These are phyloP conservation scores for Drosophila austrosaltans DNA, from an alignment of 2,888 invertebrate species.

Conservation along the genomic window DNA sequence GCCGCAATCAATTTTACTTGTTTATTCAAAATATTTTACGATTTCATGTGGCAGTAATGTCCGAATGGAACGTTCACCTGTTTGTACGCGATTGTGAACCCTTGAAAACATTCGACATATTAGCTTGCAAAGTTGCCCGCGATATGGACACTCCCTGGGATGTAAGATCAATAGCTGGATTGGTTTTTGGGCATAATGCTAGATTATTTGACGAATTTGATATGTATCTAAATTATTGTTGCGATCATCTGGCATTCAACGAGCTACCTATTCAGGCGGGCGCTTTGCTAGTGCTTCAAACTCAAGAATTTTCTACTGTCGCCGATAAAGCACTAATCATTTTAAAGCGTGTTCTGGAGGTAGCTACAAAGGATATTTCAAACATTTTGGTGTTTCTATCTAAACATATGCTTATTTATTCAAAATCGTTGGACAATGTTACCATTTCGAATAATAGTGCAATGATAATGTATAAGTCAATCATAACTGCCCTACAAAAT, in stretches of 20 bases:
- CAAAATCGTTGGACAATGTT: constrained; percentile 52
- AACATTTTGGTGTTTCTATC: constrained; percentile 75
- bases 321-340: constrained; percentile 61
- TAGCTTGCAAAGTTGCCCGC: constrained; percentile 80
- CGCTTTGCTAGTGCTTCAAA: constrained; percentile 74
- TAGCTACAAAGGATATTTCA: constrained; percentile 64
- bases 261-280: constrained; percentile 78
- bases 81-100: constrained; percentile 30
- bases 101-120: constrained; percentile 49
- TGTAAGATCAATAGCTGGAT: constrained; percentile 87
- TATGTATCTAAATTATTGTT: constrained; percentile 57
- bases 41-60: constrained; percentile 81
- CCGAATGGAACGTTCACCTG: constrained; percentile 82
- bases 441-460: constrained; percentile 53
- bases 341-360: constrained; percentile 58
- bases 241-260: constrained; percentile 51
- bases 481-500: constrained; percentile 75
- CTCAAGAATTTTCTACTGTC: constrained; percentile 59
- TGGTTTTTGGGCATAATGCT: constrained; percentile 85
- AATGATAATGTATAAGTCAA: constrained; percentile 45
- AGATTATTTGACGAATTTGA: constrained; percentile 81
- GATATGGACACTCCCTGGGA: constrained; percentile 87
- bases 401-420: constrained; percentile 70
- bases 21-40: constrained; percentile 84
- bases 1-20: constrained; percentile 79